These are phyloP conservation scores for Siniperca scherzeri DNA, from an alignment of 2,797 vertebrate genomes.

Conservation along the genomic window DNA sequence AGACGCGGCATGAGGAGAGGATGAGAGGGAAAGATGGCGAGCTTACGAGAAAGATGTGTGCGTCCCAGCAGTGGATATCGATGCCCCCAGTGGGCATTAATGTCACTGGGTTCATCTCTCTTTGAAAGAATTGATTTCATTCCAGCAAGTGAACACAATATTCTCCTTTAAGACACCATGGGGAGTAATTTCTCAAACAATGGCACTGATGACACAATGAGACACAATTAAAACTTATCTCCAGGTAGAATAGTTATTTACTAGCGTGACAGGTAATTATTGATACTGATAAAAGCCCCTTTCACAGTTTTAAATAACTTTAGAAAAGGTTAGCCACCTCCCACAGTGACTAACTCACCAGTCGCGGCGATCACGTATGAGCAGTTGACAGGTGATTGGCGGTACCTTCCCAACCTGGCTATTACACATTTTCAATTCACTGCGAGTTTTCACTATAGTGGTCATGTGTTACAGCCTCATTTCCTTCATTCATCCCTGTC, in stretches of 20 bases:
- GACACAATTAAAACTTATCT: slow-evolving; percentile 29
- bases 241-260: slow-evolving; percentile 1
- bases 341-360: background rate
- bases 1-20: slow-evolving; percentile 24
- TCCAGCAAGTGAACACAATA: slow-evolving; percentile 47
- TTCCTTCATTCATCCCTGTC: slow-evolving; percentile 43
- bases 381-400: background rate
- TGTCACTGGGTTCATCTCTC: slow-evolving; percentile 56
- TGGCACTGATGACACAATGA: slow-evolving; percentile 30
- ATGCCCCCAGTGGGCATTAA: slow-evolving; percentile 55
- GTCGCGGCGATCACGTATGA: background rate
- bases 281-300: background rate
- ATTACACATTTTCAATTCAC: slow-evolving; percentile 11
- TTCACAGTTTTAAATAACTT: background rate
- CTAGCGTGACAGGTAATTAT: slow-evolving; percentile 2
- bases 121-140: slow-evolving; percentile 68
- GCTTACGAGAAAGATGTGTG: slow-evolving; percentile 42
- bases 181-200: slow-evolving; percentile 27
- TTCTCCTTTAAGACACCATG: slow-evolving; percentile 27
- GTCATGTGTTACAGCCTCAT: slow-evolving; percentile 4
- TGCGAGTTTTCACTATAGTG: background rate
- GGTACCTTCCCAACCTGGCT: background rate
- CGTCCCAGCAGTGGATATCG: slow-evolving; percentile 56
- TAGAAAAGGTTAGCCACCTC: background rate
- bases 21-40: slow-evolving; percentile 24